A percentile compares a stretch with the other conserved stretches of the same genome.
Conservation (phyloP, 2,888 invertebrate genomes). For the Pheosia tremula region DNA sequence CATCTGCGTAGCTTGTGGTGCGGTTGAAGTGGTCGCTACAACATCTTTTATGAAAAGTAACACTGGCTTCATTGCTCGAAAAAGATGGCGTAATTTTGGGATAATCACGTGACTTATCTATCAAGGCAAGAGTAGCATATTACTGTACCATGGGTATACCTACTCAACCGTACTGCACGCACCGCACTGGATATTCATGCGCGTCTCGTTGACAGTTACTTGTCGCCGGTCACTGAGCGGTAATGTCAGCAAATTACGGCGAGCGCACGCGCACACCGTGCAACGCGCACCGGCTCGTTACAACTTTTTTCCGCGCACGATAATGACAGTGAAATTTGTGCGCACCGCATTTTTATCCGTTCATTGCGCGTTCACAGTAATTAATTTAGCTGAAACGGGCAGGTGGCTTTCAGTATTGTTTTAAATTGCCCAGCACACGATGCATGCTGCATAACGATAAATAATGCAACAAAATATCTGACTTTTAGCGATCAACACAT, state of each 20-base stretch:
- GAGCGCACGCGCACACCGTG: conserved; percentile 18
- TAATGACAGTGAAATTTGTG: conserved; percentile 28
- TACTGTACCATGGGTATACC: neutral
- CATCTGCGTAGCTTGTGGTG: too few species aligned
- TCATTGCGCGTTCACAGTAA: conserved; percentile 24
- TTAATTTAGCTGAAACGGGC: conserved; percentile 21
- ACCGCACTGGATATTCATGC: neutral
- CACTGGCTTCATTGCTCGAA: too few species aligned
- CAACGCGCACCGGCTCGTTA: conserved; percentile 3
- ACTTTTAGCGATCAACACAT: neutral
- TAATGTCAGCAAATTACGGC: conserved; percentile 49
- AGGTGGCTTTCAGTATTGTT: conserved; percentile 22
- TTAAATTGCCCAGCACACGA: neutral
- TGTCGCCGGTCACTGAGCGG: conserved; percentile 26
- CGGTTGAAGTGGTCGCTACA: too few species aligned
- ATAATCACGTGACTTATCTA: too few species aligned
- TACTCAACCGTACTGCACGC: neutral
- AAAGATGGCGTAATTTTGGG: too few species aligned
- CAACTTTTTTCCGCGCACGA: conserved; percentile 24
- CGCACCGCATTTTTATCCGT: conserved; percentile 18
- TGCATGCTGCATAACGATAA: neutral
- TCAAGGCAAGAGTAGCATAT: too few species aligned
- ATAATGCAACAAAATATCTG: neutral
- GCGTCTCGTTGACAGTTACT: conserved; percentile 20
- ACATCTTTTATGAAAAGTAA: too few species aligned